These are phyloP conservation scores for Urophycis tenuis DNA, from an alignment of 2,797 vertebrate species.

Conservation along the genomic window DNA sequence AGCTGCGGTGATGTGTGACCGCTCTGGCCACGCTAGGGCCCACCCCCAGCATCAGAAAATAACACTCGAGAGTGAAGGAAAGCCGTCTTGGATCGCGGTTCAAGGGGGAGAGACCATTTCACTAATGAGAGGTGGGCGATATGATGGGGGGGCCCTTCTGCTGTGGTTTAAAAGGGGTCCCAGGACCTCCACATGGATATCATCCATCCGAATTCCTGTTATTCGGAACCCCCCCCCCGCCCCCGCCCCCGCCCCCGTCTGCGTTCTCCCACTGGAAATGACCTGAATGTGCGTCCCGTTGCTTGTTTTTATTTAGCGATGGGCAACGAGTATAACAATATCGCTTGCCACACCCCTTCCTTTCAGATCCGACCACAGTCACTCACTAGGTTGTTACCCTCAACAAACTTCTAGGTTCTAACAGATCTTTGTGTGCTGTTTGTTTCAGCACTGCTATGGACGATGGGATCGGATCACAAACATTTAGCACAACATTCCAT, in stretches of 20 bases:
- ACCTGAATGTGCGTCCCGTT: background rate
- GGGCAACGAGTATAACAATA: background rate
- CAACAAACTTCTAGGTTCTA: background rate
- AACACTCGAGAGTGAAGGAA: constrained; percentile 20
- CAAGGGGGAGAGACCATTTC: constrained; percentile 33
- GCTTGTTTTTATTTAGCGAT: background rate
- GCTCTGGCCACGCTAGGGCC: constrained; percentile 17
- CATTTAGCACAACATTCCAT: no score
- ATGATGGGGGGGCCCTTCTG: constrained; percentile 22
- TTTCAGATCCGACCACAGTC: background rate
- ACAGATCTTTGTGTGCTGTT: background rate
- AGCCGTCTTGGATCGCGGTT: constrained; percentile 47
- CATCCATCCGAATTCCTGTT: constrained; percentile 19
- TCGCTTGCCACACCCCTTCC: background rate
- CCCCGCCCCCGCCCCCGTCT: background rate
- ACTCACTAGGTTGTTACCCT: background rate
- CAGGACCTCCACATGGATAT: constrained; percentile 11
- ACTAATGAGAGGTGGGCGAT: constrained; percentile 22
- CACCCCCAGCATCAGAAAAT: constrained; percentile 24
- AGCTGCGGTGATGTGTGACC: constrained; percentile 40
- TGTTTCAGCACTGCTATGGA: background rate
- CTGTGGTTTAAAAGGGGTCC: constrained; percentile 25
- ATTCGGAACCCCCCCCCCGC: no score
- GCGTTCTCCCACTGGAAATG: background rate
- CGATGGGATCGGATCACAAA: no score